These are phyloP conservation scores for Euplexia lucipara DNA, from an alignment of 2,888 invertebrate genomes.

Conservation along the genomic window DNA sequence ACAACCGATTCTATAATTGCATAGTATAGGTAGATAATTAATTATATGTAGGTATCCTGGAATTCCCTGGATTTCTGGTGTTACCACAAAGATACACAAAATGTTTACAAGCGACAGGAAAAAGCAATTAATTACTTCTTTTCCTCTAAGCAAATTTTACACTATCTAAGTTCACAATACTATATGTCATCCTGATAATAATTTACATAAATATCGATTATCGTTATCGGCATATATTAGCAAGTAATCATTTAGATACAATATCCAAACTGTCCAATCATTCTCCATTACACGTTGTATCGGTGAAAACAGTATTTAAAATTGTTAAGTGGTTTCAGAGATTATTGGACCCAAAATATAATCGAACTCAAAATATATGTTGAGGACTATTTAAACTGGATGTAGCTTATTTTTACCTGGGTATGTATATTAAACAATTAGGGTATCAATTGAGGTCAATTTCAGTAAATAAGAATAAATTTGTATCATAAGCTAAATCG, in stretches of 20 bases:
- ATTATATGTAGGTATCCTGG: not conserved
- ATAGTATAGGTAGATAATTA: too few relatives aligned
- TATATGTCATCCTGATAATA: conserved; percentile 2
- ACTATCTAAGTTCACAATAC: not conserved
- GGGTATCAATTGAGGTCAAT: not conserved
- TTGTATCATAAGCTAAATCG: too few relatives aligned
- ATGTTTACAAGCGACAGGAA: too few relatives aligned
- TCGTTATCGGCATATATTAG: conserved; percentile 16
- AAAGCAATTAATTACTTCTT: not conserved
- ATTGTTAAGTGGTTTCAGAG: conserved; percentile 47
- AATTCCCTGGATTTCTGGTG: not conserved
- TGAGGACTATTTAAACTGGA: conserved; percentile 13
- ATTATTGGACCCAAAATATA: conserved; percentile 30
- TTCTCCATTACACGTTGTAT: conserved; percentile 16
- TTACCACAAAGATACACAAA: too few relatives aligned
- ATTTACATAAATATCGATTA: conserved; percentile 15
- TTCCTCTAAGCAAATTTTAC: not conserved
- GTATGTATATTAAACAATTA: not conserved
- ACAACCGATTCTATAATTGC: too few relatives aligned
- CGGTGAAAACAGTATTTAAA: conserved; percentile 32
- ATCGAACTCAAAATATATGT: conserved; percentile 11
- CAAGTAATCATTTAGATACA: conserved; percentile 10
- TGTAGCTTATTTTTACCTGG: too few relatives aligned
- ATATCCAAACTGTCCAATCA: conserved; percentile 27
- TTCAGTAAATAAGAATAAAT: too few relatives aligned